These are phyloP conservation scores for Hirtodrosophila duncani DNA, from an alignment of 2,888 invertebrate species.

Conservation along the genomic window DNA sequence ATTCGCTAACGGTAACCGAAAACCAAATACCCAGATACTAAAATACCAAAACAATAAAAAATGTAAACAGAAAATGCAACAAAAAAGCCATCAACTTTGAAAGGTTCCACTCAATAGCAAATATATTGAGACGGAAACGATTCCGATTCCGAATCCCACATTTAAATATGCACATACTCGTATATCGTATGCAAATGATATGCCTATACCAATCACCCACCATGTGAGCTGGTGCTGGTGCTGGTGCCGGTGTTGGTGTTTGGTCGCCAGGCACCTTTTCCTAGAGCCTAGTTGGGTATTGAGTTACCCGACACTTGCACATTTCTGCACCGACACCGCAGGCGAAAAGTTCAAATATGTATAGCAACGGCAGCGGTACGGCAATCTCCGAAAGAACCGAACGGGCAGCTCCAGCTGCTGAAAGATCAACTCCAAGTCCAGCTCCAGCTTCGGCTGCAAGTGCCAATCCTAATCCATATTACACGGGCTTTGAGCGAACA, in stretches of 20 bases:
- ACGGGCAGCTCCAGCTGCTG: slow-evolving; percentile 3
- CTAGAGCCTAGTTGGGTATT: slow-evolving; percentile 54
- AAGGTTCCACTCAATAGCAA: slow-evolving; percentile 61
- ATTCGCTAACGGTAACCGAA: slow-evolving; percentile 69
- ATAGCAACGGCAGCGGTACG: no score
- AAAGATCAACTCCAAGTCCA: slow-evolving; percentile 7
- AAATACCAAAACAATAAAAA: slow-evolving; percentile 64
- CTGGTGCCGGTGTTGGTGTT: slow-evolving; percentile 49
- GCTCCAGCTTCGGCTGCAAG: slow-evolving; percentile 1
- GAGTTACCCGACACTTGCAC: slow-evolving; percentile 72
- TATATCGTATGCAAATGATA: slow-evolving; percentile 45
- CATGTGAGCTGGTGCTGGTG: slow-evolving; percentile 21
- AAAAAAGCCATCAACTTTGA: slow-evolving; percentile 65
- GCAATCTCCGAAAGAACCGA: slow-evolving; percentile 11
- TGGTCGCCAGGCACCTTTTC: slow-evolving; percentile 70
- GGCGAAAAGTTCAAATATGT: slow-evolving; percentile 55
- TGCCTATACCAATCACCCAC: slow-evolving; percentile 10
- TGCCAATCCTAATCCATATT: not conserved
- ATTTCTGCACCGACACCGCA: slow-evolving; percentile 73
- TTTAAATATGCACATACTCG: slow-evolving; percentile 14
- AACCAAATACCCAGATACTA: slow-evolving; percentile 32
- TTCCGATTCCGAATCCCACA: slow-evolving; percentile 16
- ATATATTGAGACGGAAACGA: slow-evolving; percentile 45
- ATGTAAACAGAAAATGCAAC: slow-evolving; percentile 68
- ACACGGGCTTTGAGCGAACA: slow-evolving; percentile 1